Evolutionary conservation across 2,888 invertebrate species (phyloP), one percentile per base, ranked within the genome.

Genomic region (Tromatobia lineatoria): DNA sequence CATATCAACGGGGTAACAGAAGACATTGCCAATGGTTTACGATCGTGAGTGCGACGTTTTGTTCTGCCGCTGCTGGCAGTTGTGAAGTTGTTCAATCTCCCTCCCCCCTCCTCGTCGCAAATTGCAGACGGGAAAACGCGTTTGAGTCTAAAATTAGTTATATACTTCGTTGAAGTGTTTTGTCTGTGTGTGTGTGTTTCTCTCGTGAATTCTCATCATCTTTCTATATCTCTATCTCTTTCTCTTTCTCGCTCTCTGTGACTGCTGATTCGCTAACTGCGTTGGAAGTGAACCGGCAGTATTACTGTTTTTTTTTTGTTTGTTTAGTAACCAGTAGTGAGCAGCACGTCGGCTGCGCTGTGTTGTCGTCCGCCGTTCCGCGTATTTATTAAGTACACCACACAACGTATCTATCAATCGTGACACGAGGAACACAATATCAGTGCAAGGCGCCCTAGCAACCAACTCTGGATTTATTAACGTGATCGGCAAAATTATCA

Each of bases 401-500:
- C 34, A 54, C 34, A 23, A 71, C 29, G 76, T 71, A 50, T 69
- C 18, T 34, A 34, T 45, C 50, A n/a, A 38, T 52, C 69, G 20
- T 47, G 57, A 59, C 34, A 34, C 67, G 47, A 13, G 25, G 61
- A 50, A 75, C 23, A 64, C 66, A 45, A 67, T 23, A 67, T 54
- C 47, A 13, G 23, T 34, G 73, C 66, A 34, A 25, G 64, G 25
- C 57, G 74, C 59, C 45, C 54, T 69, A 73, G 67, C 79, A 80
- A 80, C 83, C 66, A 76, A 80, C n/a, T 80, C 83, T 83, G 80
- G 80, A 83, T 80, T 73, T 67, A 11, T 77, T 64, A 45, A 77
- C 52, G 80, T 69, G 80, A 73, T 61, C 69, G 83, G 73, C 87
- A 91, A 90, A 88, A 91, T 90, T 90, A 80, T 85, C 86, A 90